phyloP scores from a whole-genome alignment of 2,113 vertebrate genomes.

The Paramormyrops kingsleyae region DNA sequence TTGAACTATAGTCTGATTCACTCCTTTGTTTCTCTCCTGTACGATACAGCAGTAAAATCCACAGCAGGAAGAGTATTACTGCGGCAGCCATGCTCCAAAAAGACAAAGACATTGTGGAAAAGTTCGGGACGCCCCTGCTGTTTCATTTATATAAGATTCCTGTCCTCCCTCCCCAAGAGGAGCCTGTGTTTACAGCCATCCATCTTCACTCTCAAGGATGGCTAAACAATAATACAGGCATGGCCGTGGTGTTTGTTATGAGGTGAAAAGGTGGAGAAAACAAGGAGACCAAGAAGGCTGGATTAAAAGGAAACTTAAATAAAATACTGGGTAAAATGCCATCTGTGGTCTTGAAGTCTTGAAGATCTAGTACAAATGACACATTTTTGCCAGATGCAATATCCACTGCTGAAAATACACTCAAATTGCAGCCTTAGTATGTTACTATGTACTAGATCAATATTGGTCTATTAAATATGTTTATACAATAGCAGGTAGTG shows the following conservation, averaged over 20 bases:
- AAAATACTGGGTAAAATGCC: background rate
- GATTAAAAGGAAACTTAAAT: background rate
- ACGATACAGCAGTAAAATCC: conserved; percentile 30
- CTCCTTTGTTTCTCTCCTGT: conserved; percentile 21
- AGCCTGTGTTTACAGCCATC: background rate
- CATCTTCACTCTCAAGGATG: conserved; percentile 42
- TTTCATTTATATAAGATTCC: background rate
- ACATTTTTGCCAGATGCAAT: background rate
- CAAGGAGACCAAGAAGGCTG: background rate
- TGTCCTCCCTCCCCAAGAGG: background rate
- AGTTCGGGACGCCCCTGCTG: background rate
- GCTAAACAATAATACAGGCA: conserved; percentile 41
- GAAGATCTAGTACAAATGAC: background rate
- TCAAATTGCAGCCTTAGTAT: background rate
- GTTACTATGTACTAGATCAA: background rate
- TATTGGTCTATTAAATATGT: background rate
- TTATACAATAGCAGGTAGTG: background rate
- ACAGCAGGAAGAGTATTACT: conserved; percentile 40
- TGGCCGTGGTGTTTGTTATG: background rate
- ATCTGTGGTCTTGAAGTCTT: background rate
- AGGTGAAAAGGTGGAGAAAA: background rate
- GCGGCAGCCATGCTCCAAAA: conserved; percentile 37
- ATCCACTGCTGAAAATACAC: background rate
- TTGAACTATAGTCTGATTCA: conserved; percentile 17
- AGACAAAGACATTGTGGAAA: conserved; percentile 33